A percentile compares a stretch with the other conserved stretches of the same genome.
Conservation (phyloP, 2,113 vertebrate genomes). For the Aspidoscelis tigris region DNA sequence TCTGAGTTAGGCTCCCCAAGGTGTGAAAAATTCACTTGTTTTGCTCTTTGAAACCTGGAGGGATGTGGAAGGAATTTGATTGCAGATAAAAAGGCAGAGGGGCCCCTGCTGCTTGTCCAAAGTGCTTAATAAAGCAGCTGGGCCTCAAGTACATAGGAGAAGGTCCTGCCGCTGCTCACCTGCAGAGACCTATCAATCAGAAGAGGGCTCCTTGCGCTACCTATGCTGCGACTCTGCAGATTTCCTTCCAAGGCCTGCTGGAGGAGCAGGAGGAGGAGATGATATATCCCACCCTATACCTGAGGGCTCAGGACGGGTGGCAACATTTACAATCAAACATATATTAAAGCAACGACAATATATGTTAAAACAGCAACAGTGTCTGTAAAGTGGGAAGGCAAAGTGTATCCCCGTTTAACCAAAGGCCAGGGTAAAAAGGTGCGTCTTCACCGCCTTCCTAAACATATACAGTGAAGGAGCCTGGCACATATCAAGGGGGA, state of each 20-base stretch:
- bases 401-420: too few species aligned
- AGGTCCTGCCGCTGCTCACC: background rate
- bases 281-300: too few species aligned
- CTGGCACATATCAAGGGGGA: too few species aligned
- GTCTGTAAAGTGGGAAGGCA: too few species aligned
- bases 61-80: constrained; percentile 3
- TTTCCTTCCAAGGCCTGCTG: background rate
- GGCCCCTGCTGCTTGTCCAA: constrained; percentile 33
- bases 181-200: background rate
- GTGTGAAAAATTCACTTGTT: constrained; percentile 29
- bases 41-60: constrained; percentile 38
- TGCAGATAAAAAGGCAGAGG: constrained; percentile 18
- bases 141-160: background rate
- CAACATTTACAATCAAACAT: too few species aligned
- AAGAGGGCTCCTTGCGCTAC: background rate
- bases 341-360: too few species aligned
- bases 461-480: too few species aligned
- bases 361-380: too few species aligned
- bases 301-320: too few species aligned
- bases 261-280: background rate
- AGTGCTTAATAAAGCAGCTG: background rate
- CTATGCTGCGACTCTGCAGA: rapidly evolving
- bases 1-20: constrained; percentile 29
- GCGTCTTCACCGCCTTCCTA: too few species aligned
- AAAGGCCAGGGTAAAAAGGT: too few species aligned